Evolutionary conservation across 2,113 vertebrate genomes (phyloP), one percentile per base, ranked within the genome.

Genomic region (Notothenia rossii): DNA sequence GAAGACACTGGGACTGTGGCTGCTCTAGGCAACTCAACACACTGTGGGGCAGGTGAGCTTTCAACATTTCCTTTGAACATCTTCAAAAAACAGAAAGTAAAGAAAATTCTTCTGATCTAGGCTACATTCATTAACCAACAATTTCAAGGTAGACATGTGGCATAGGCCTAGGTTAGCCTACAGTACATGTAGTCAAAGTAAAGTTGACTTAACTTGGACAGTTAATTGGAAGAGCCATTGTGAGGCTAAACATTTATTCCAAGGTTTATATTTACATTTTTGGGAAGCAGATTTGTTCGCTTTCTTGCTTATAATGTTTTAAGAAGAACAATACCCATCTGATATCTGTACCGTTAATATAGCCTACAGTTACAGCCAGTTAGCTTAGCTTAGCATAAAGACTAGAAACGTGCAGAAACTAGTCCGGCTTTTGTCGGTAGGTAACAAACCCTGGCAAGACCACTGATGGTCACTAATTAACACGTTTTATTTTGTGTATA

Each of bases 21-120:
- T 43, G 3, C 29, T 29, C 18, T 17, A 33, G 43, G 0, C 18
- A 75, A 76, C 60, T 53, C 71, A 48, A 63, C 80, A 11, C 4
- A 64, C 29, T 92, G 83, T 72, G 25, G 4, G n/a, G 22, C 25
- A 85, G 58, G 87, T 88, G 58, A 91, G 88, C 53, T 43, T 25
- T 25, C 1, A 49, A 48, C 1, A 25, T 48, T 74, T 77, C 13
- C 14, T n/a, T 67, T 3, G 13, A 54, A 49, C 40, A 54, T 15
- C 51, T 48, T 72, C 10, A 60, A 29, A 72, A 1, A 10, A 63
- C 22, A 55, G 5, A 51, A 53, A 49, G 48, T 62, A 36, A 68
- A 55, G 17, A 10, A 62, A 40, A 3, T 29, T 29, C 3, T 29
- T 29, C 29, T 29, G 29, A 29, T 29, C 29, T 29, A 29, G 29